phyloP scores from a whole-genome alignment of 2,113 vertebrate species.

The Laterallus jamaicensis region DNA sequence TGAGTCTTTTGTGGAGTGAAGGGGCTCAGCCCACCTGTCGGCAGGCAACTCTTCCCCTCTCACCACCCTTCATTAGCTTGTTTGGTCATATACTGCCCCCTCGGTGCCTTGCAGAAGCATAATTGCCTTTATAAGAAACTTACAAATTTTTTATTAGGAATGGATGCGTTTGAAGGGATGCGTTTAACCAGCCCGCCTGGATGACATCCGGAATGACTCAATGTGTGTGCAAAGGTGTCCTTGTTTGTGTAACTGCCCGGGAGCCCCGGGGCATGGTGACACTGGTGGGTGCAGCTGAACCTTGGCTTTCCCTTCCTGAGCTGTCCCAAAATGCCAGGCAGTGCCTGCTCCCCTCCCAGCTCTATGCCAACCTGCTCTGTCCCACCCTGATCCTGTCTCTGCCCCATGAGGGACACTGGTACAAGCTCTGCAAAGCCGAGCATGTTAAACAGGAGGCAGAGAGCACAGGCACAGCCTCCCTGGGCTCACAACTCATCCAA shows the following conservation, averaged over 20 bases:
- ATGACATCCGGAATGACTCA: background rate
- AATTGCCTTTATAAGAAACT: background rate
- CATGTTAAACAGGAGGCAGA: background rate
- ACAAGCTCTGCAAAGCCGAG: background rate
- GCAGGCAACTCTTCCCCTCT: background rate
- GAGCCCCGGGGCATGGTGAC: accelerated
- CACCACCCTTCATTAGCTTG: background rate
- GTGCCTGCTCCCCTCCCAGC: accelerated
- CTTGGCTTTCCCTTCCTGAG: background rate
- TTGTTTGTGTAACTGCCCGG: background rate
- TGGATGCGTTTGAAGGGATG: background rate
- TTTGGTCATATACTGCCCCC: background rate
- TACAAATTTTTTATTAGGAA: background rate
- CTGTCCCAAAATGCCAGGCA: background rate
- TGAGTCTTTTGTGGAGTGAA: accelerated
- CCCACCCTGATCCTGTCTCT: background rate
- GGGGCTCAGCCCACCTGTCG: background rate
- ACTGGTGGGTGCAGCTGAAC: background rate
- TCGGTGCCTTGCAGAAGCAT: background rate
- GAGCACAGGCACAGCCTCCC: background rate
- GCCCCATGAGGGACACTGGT: background rate
- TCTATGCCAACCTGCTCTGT: accelerated
- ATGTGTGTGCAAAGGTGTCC: background rate
- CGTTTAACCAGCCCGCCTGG: background rate
- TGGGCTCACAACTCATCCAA: accelerated